These are phyloP conservation scores for Pheosia gnoma DNA, from an alignment of 2,888 invertebrate species.

Conservation along the genomic window DNA sequence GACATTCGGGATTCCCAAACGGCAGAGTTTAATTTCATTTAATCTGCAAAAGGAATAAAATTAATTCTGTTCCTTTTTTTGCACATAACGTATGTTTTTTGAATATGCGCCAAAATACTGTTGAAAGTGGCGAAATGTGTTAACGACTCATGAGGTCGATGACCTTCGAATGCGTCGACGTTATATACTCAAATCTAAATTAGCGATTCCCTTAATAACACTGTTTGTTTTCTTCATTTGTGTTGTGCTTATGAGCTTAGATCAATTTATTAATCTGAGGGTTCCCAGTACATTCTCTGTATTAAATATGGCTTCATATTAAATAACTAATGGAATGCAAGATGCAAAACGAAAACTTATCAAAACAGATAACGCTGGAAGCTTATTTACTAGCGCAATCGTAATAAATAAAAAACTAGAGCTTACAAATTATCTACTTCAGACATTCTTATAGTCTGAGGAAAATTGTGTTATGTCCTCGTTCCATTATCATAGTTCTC, in stretches of 20 bases:
- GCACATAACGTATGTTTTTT: slow-evolving; percentile 32
- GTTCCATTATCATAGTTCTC: slow-evolving; percentile 2
- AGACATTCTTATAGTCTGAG: too few relatives aligned
- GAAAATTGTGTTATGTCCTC: not conserved
- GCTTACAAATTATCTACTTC: too few relatives aligned
- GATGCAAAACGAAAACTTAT: too few relatives aligned
- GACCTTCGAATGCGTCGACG: slow-evolving; percentile 38
- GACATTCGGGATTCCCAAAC: slow-evolving; percentile 24
- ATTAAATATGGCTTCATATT: too few relatives aligned
- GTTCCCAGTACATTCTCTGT: not conserved
- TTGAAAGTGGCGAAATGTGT: slow-evolving; percentile 37
- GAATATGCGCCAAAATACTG: slow-evolving; percentile 60
- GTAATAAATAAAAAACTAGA: too few relatives aligned
- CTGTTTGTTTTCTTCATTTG: not conserved
- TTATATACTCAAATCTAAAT: slow-evolving; percentile 1
- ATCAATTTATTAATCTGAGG: not conserved
- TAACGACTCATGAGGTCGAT: slow-evolving; percentile 50
- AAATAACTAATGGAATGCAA: not conserved
- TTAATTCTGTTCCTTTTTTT: slow-evolving; percentile 21
- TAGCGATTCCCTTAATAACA: slow-evolving; percentile 5
- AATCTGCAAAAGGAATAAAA: slow-evolving; percentile 53
- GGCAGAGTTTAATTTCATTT: slow-evolving; percentile 29
- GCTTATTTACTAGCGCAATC: too few relatives aligned
- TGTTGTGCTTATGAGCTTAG: too few relatives aligned
- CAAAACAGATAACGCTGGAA: too few relatives aligned